These are phyloP conservation scores for Condylura cristata DNA, from an alignment of 2,113 vertebrate genomes.

Conservation along the genomic window DNA sequence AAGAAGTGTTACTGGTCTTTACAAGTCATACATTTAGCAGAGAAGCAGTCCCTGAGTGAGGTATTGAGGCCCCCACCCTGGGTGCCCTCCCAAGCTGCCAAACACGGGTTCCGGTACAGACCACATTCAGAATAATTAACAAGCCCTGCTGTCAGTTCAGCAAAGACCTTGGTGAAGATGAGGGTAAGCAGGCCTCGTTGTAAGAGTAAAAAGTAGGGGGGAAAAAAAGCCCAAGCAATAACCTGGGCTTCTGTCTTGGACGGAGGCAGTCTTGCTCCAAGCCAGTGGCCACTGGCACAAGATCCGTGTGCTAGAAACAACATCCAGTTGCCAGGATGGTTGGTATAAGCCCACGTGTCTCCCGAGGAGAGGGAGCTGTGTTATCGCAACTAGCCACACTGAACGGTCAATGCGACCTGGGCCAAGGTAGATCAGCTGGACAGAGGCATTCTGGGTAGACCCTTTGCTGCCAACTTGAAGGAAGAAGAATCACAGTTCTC, in stretches of 20 bases:
- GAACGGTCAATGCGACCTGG: neutral
- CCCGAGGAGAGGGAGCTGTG: neutral
- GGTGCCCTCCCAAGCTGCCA: neutral
- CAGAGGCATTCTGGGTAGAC: neutral
- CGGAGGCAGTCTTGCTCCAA: neutral
- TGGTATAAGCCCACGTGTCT: neutral
- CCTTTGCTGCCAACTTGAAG: neutral
- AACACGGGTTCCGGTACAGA: neutral
- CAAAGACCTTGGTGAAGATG: conserved; percentile 7
- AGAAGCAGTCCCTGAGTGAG: neutral
- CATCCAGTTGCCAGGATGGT: neutral
- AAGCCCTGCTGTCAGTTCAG: neutral
- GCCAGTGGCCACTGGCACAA: neutral
- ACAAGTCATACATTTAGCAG: neutral
- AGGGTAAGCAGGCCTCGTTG: neutral
- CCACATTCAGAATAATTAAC: neutral
- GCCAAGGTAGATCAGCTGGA: neutral
- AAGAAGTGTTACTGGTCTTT: conserved; percentile 30
- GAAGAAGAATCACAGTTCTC: neutral
- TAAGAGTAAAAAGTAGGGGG: neutral
- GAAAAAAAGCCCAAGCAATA: neutral
- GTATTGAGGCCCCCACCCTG: neutral
- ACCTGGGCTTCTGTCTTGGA: neutral
- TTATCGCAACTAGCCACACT: neutral
- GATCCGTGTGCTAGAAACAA: neutral